These are phyloP conservation scores for Drosophila aldrichi DNA, from an alignment of 2,888 invertebrate species.

Conservation along the genomic window DNA sequence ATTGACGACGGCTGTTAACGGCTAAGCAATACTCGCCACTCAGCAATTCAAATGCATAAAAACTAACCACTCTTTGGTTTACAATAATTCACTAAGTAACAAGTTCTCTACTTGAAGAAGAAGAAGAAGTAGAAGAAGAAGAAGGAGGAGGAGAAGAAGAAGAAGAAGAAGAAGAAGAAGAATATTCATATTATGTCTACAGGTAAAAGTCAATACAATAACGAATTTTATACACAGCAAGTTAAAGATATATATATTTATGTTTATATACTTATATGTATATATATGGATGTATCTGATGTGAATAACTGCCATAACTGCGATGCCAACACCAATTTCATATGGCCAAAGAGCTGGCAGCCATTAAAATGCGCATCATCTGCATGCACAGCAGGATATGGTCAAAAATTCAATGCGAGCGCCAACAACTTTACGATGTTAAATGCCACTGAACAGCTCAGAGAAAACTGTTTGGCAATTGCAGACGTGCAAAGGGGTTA, in stretches of 20 bases:
- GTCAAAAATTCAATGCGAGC: constrained; percentile 60
- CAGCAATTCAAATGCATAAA: not conserved
- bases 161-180: too few relatives aligned
- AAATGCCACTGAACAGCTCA: constrained; percentile 9
- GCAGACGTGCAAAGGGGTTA: not conserved
- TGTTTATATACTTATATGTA: not conserved
- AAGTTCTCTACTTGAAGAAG: too few relatives aligned
- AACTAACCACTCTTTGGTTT: not conserved
- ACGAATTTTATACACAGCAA: too few relatives aligned
- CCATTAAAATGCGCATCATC: constrained; percentile 33
- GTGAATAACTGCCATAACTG: not conserved
- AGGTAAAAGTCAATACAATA: too few relatives aligned
- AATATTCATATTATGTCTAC: too few relatives aligned
- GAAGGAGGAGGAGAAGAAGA: too few relatives aligned
- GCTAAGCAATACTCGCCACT: not conserved
- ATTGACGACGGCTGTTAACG: constrained; percentile 11
- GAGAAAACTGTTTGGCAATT: not conserved
- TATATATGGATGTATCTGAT: not conserved
- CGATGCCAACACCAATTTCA: constrained; percentile 3
- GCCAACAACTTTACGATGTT: constrained; percentile 43
- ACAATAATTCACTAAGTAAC: too few relatives aligned
- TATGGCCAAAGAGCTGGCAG: constrained; percentile 26
- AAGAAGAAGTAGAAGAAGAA: too few relatives aligned
- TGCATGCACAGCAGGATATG: constrained; percentile 79
- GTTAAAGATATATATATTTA: not conserved